Base-by-base conservation (phyloP, 2,113 vertebrate species). In the Podocnemis expansa region DNA sequence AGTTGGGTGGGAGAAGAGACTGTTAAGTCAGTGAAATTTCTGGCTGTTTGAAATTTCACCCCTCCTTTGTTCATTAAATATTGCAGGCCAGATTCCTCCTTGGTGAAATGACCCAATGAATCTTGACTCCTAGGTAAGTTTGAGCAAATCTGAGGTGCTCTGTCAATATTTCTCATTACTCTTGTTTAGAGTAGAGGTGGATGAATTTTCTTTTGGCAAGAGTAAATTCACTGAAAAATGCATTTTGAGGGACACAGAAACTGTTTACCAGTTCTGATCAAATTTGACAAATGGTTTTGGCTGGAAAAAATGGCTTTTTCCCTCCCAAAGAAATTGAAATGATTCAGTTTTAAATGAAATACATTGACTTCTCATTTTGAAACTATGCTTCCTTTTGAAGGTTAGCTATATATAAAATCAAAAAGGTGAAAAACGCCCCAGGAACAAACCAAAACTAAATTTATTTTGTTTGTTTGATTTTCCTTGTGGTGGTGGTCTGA, bases 31-130 rank as follows among this genome's bases (percentile, higher is more conserved):
- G 34, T 63, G 13, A 2, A 2, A 1, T 79, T 85, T 13, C 5
- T 89, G 84, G 70, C 34, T 87, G 3, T 56, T 17, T 93, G 52
- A 51, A 82, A 60, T 94, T 22, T 75, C 24, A 75, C 38, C 4
- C 38, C 84, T 34, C 47, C 25, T 14, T 31, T 75, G 43, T 67
- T 84, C 29, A 55, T 76, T 45, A 58, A 1, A 9, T 0, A 0
- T 31, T 45, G 43, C 31, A 90, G 70, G 85, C 8, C 73, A 81
- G 78, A 45, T 73, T 83, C 89, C n/a, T 91, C 11, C 41, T 85
- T 84, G 29, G n/a, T 90, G 82, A 93, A 87, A 87, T 87, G 31
- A 94, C 3, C 29, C 29, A 10, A 31, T 73, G 80, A 78, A 73
- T 56, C 49, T 55, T 24, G 70, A 43, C 52, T 43, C 24, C 8